Base-by-base conservation (phyloP, 2,113 vertebrate species). In the Chloropsis cyanopogon region DNA sequence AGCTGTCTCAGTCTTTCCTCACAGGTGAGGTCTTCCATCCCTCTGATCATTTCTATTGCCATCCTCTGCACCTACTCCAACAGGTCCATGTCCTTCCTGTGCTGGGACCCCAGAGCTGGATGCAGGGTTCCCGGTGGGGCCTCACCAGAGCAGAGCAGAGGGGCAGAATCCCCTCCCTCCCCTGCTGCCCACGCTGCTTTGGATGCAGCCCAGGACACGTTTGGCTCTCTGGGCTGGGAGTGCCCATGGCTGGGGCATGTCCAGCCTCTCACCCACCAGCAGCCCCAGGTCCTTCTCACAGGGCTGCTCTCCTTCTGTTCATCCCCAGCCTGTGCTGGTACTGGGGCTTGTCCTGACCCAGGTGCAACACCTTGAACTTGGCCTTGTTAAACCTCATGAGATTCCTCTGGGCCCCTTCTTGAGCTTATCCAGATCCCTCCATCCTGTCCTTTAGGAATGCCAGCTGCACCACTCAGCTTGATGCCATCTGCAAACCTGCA, bases 61-160 rank as follows among this genome's bases (percentile, higher is more conserved):
- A 14, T 70, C 49, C 29, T 41, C 56, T 54, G n/a, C 0, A n/a
- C 16, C 0, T 1, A 5, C 4, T 53, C 23, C 73, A 21, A 0
- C 19, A 54, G n/a, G 0, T 70, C n/a, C 12, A 3, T 28, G 12
- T 10, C 23, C 8, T 28, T 22, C 84, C 28, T n/a, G n/a, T 61
- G 39, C n/a, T 16, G 54, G 54, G 19, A 7, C 8, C 33, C 39
- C 72, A 61, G 64, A 20, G 54, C 28, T 86, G 56, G 54, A 2
- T 78, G 64, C 64, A 87, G 47, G 8, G 39, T 53, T 54, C 54
- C 64, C 61, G 72, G 18, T 53, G 64, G 31, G 33, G 2, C 19
- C 46, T 68, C 37, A 31, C 2, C 29, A 66, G 61, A 50, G 61
- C 35, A 11, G 71, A 76, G 44, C 53, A 61, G 64, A 76, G 31